Conservation (phyloP, 2,797 vertebrate species). For the Pristis pectinata region DNA sequence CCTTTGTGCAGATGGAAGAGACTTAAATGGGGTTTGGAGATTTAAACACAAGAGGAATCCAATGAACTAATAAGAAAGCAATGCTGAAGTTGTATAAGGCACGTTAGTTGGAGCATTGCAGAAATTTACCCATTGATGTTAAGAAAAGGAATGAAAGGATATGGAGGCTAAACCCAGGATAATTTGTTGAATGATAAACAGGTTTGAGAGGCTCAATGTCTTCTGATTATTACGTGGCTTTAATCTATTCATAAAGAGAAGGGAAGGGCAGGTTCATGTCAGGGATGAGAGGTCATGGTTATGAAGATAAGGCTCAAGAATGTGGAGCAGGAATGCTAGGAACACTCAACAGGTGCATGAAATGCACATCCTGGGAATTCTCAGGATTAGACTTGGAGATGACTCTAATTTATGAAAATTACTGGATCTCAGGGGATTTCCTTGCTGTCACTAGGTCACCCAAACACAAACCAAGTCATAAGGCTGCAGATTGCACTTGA, state of each 20-base stretch:
- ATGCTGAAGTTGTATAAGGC: not conserved
- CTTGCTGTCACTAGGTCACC: no score
- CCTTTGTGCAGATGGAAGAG: not conserved
- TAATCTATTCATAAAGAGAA: not conserved
- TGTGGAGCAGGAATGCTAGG: not conserved
- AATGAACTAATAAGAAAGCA: not conserved
- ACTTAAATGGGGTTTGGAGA: not conserved
- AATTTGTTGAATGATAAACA: not conserved
- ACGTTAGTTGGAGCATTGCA: not conserved
- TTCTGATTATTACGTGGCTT: not conserved
- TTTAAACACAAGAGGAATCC: not conserved
- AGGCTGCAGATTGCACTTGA: no score
- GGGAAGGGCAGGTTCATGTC: not conserved
- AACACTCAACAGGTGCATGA: not conserved
- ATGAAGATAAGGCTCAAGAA: not conserved
- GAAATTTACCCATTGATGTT: not conserved
- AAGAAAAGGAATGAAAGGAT: not conserved
- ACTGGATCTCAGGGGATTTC: no score
- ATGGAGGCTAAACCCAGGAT: not conserved
- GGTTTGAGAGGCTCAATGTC: not conserved
- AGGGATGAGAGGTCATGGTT: not conserved
- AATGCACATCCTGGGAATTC: no score
- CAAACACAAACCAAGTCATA: no score
- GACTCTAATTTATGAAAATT: no score
- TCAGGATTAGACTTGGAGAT: no score